Evolutionary conservation across 2,113 vertebrate genomes (phyloP).

Genomic region (Phyllopteryx taeniolatus): DNA sequence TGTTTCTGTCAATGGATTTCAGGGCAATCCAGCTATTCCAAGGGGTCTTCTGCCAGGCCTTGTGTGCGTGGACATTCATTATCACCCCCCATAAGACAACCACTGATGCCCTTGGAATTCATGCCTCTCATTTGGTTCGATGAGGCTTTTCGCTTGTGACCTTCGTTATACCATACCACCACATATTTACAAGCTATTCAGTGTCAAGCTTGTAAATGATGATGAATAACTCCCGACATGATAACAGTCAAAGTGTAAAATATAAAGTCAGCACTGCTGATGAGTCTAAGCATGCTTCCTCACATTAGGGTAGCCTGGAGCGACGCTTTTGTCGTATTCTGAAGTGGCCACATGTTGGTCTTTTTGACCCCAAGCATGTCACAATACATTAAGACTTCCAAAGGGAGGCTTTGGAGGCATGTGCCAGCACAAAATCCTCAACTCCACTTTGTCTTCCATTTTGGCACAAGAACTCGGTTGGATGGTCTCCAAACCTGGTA

Average conservation of each 20-base stretch:
- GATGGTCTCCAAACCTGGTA: slow-evolving; percentile 29
- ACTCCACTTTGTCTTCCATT: slow-evolving; percentile 29
- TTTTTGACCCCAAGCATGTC: slow-evolving; percentile 52
- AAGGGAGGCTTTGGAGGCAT: slow-evolving; percentile 39
- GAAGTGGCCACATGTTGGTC: slow-evolving; percentile 41
- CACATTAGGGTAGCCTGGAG: slow-evolving; percentile 38
- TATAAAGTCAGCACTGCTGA: slow-evolving; percentile 60
- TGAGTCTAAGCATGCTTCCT: slow-evolving; percentile 45
- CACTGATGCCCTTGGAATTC: slow-evolving; percentile 59
- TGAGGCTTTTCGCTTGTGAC: slow-evolving; percentile 53
- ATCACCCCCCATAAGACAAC: slow-evolving; percentile 44
- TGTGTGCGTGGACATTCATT: slow-evolving; percentile 41
- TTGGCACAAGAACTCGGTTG: slow-evolving; percentile 34
- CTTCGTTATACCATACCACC: slow-evolving; percentile 31
- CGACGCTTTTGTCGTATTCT: slow-evolving; percentile 39
- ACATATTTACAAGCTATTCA: slow-evolving; percentile 28
- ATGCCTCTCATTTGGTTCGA: slow-evolving; percentile 42
- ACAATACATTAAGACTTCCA: slow-evolving; percentile 50
- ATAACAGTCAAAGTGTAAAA: slow-evolving; percentile 57
- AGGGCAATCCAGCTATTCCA: not conserved
- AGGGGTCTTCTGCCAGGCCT: no score
- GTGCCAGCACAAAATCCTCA: slow-evolving; percentile 39
- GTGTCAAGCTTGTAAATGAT: slow-evolving; percentile 40
- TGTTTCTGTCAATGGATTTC: not conserved
- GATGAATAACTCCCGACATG: slow-evolving; percentile 58